Percentiles rank a stretch among this genome's conserved stretches.
phyloP scores from a whole-genome alignment of 2,888 invertebrate species.

The Coleophora flavipennella region DNA sequence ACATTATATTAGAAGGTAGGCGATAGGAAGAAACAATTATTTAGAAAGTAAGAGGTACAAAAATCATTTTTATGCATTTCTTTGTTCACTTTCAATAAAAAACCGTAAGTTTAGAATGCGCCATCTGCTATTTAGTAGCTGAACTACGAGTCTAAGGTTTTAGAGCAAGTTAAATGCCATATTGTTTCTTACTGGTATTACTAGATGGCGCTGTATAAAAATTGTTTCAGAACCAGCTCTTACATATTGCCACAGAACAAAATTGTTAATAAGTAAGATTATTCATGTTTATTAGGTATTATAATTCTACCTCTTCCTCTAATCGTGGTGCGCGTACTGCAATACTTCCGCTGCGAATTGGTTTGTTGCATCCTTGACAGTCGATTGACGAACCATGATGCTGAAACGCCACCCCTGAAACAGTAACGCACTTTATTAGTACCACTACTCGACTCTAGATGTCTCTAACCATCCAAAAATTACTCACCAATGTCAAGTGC shows the following conservation, averaged over 20 bases:
- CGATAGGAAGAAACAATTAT: neutral
- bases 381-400: conserved; percentile 72
- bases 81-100: too few relatives aligned
- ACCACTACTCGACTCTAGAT: conserved; percentile 14
- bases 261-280: too few relatives aligned
- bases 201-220: conserved; percentile 13
- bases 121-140: conserved; percentile 27
- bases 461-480: conserved; percentile 7
- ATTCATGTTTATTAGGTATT: neutral
- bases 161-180: neutral
- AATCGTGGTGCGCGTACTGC: conserved; percentile 89
- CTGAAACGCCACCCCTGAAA: conserved; percentile 75
- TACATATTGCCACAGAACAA: too few relatives aligned
- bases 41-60: neutral
- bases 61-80: too few relatives aligned
- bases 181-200: too few relatives aligned
- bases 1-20: too few relatives aligned
- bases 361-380: conserved; percentile 87
- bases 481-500: conserved; percentile 91
- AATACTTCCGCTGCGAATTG: conserved; percentile 85
- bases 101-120: too few relatives aligned
- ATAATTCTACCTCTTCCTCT: conserved; percentile 70
- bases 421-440: conserved; percentile 12
- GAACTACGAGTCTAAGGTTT: conserved; percentile 13
- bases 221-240: too few relatives aligned